phyloP scores from a whole-genome alignment of 1,140 invertebrate species.

The Caenorhabditis latens region DNA sequence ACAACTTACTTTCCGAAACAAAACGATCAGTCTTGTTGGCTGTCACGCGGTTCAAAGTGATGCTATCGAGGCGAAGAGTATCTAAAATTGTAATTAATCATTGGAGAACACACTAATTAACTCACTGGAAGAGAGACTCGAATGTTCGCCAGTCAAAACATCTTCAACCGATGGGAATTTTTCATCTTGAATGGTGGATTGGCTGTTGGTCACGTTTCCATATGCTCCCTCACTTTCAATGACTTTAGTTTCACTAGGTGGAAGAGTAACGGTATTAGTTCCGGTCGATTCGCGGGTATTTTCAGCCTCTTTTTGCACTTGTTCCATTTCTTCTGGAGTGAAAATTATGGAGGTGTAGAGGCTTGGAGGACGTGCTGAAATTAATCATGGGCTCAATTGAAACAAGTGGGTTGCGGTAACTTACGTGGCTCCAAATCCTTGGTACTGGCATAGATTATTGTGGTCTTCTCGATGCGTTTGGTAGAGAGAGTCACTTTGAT shows the following conservation, averaged over 20 bases:
- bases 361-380: constrained; percentile 22
- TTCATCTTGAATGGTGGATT: neutral
- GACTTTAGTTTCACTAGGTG: neutral
- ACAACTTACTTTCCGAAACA: neutral
- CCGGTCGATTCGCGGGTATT: neutral
- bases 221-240: neutral
- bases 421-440: neutral
- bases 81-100: no score
- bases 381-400: no score
- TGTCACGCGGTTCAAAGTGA: no score
- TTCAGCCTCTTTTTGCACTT: neutral
- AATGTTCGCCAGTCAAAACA: no score
- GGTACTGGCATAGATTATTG: neutral
- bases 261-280: no score
- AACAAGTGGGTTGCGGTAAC: neutral
- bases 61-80: no score
- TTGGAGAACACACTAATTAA: no score
- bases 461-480: neutral
- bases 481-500: neutral
- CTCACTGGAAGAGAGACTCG: no score
- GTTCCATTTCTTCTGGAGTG: neutral
- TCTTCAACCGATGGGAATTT: neutral
- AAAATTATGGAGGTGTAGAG: neutral
- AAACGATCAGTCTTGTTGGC: neutral
- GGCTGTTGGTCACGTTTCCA: neutral